phyloP scores from a whole-genome alignment of 2,797 vertebrate genomes.

The Pogonophryne albipinna region DNA sequence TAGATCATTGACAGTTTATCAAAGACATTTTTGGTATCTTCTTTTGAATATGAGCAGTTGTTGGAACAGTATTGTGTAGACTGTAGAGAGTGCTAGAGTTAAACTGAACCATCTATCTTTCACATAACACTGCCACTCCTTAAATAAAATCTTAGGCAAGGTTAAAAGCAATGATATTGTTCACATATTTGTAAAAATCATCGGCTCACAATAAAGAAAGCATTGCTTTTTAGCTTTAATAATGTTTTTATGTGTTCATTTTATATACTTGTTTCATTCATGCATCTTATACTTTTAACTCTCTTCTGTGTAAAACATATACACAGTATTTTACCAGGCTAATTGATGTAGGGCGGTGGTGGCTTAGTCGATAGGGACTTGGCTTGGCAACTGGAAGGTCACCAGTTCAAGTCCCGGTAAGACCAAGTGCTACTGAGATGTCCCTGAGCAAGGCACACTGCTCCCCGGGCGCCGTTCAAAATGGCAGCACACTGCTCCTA shows the following conservation, averaged over 20 bases:
- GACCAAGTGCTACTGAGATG: no score
- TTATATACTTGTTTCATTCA: conserved; percentile 6
- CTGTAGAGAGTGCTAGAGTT: not conserved
- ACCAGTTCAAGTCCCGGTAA: no score
- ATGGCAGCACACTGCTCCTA: no score
- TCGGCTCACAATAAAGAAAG: not conserved
- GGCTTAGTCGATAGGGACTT: no score
- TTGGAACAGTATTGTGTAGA: not conserved
- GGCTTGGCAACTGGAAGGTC: no score
- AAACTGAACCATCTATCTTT: not conserved
- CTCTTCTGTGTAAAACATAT: not conserved
- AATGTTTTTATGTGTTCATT: not conserved
- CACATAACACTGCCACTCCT: not conserved
- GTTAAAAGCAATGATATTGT: no score
- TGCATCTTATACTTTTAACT: not conserved
- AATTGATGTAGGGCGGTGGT: not conserved
- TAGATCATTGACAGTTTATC: not conserved
- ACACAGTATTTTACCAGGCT: not conserved
- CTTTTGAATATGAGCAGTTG: not conserved
- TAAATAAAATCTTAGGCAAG: not conserved
- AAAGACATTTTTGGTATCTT: not conserved
- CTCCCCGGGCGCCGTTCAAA: no score
- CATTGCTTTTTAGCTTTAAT: not conserved
- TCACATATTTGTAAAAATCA: not conserved
- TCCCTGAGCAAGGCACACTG: no score